Conservation (phyloP, 2,797 vertebrate species). For the Xenopus petersii region DNA sequence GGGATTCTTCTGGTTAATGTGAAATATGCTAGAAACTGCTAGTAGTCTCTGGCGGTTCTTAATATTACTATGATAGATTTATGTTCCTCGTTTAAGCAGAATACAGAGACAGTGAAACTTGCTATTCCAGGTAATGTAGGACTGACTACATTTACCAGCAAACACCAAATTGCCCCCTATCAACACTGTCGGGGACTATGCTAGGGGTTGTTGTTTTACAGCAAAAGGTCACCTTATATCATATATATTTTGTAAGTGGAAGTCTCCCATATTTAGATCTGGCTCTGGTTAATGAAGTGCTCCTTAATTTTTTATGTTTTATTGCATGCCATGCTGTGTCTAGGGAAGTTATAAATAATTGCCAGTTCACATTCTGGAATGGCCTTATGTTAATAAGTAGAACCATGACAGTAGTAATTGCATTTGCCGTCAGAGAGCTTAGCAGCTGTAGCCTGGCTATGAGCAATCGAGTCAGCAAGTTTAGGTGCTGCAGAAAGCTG, state of each 20-base stretch:
- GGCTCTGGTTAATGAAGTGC: conserved; percentile 54
- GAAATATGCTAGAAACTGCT: no score
- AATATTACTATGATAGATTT: neutral
- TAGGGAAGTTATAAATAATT: conserved; percentile 53
- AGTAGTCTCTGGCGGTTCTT: no score
- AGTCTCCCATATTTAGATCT: conserved; percentile 51
- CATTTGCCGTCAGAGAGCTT: conserved; percentile 50
- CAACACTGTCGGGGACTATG: no score
- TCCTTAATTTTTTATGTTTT: conserved; percentile 48
- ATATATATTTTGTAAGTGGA: conserved; percentile 20
- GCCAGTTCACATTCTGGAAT: conserved; percentile 52
- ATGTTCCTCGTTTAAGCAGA: conserved; percentile 2
- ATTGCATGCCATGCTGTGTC: conserved; percentile 43
- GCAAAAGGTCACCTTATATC: no score
- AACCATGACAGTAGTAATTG: conserved; percentile 42
- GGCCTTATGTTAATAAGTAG: conserved; percentile 52
- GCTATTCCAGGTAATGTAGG: no score
- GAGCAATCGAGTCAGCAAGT: conserved; percentile 46
- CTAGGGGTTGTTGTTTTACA: no score
- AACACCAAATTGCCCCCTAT: no score
- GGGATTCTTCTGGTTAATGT: no score
- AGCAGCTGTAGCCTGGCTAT: conserved; percentile 46
- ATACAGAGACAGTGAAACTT: neutral
- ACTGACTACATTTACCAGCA: no score
- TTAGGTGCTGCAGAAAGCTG: conserved; percentile 20